These are phyloP conservation scores for Borostomias antarcticus DNA, from an alignment of 2,797 vertebrate genomes.

Conservation along the genomic window DNA sequence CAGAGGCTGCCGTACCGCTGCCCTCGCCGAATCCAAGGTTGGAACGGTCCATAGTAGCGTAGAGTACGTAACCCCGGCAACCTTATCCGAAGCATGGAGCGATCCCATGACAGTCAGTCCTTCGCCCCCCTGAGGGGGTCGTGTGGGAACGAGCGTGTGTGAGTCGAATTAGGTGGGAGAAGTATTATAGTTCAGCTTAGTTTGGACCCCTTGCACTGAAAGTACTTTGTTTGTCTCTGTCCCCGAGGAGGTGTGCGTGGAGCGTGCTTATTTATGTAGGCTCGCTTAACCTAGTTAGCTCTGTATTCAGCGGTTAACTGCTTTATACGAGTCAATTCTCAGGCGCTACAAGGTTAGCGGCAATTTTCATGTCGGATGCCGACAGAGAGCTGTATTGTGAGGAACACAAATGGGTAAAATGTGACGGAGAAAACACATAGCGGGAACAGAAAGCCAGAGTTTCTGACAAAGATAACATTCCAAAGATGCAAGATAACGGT, in stretches of 20 bases:
- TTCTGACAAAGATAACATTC: background rate
- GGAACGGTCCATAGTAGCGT: constrained; percentile 13
- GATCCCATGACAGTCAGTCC: constrained; percentile 69
- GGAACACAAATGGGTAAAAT: constrained; percentile 3
- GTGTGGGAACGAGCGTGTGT: background rate
- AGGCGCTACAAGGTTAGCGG: constrained; percentile 9
- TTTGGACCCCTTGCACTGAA: background rate
- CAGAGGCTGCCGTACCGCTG: background rate
- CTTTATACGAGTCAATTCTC: constrained; percentile 17
- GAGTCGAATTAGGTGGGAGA: background rate
- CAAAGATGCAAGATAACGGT: background rate
- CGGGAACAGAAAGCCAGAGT: background rate
- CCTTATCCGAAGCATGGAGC: too few species aligned
- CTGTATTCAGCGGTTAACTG: constrained; percentile 14
- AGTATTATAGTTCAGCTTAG: background rate
- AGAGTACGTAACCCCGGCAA: too few species aligned
- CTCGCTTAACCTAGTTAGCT: constrained; percentile 10
- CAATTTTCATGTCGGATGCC: background rate
- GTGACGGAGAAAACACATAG: background rate
- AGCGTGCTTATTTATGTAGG: constrained; percentile 5
- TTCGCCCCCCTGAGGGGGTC: background rate
- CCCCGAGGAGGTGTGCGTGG: background rate
- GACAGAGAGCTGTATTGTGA: constrained; percentile 17
- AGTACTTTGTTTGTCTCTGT: background rate
- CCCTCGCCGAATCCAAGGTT: background rate